These are phyloP conservation scores for Unio pictorum DNA, from an alignment of 2,888 invertebrate genomes.

Conservation along the genomic window DNA sequence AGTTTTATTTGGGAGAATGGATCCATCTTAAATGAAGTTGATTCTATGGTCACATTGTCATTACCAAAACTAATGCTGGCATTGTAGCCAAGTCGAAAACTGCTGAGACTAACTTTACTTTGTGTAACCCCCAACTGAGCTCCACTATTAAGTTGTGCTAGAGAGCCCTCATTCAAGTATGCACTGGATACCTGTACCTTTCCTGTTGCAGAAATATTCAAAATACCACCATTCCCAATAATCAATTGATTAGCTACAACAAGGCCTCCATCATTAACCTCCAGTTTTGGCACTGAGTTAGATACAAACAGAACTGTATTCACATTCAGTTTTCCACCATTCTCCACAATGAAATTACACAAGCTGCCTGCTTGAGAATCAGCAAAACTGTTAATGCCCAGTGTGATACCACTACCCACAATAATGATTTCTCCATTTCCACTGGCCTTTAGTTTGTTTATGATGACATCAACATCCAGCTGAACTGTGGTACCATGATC, in stretches of 20 bases:
- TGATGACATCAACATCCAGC: constrained; percentile 22
- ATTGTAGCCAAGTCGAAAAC: constrained; percentile 17
- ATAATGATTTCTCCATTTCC: constrained; percentile 25
- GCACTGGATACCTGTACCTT: constrained; percentile 14
- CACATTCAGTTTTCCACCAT: constrained; percentile 11
- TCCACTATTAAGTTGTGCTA: constrained; percentile 12
- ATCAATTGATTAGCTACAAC: constrained; percentile 21
- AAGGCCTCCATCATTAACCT: constrained; percentile 22
- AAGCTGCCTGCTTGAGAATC: constrained; percentile 22
- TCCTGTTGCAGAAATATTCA: constrained; percentile 27
- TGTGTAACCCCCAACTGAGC: constrained; percentile 2
- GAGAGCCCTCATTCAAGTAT: constrained; percentile 27
- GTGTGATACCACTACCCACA: constrained; percentile 19
- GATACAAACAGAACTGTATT: constrained; percentile 25
- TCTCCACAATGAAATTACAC: constrained; percentile 15
- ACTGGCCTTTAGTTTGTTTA: constrained; percentile 22
- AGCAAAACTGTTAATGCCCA: constrained; percentile 22
- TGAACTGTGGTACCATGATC: constrained; percentile 29
- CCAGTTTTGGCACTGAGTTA: constrained; percentile 26
- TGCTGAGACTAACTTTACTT: constrained; percentile 5
- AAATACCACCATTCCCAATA: constrained; percentile 29
- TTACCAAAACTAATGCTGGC: constrained; percentile 12
- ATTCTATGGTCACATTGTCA: constrained; percentile 11
- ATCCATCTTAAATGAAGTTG: constrained; percentile 21
- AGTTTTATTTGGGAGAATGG: constrained; percentile 14